Conservation (phyloP, 1,140 invertebrate species). For the Dendroctonus ponderosae region DNA sequence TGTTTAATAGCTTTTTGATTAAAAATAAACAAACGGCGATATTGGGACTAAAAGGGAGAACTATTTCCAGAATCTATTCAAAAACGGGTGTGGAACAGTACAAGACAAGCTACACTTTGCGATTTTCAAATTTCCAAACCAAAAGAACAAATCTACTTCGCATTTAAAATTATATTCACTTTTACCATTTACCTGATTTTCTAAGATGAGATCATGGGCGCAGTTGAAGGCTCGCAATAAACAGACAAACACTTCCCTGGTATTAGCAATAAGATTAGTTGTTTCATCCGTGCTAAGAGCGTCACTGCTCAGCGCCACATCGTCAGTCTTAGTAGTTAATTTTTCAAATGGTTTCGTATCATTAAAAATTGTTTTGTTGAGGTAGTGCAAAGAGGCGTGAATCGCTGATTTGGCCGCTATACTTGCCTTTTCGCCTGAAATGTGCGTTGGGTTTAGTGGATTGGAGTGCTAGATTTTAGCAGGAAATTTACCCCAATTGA, state of each 20-base stretch:
- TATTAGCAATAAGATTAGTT: slow-evolving; percentile 43
- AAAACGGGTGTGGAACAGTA: too few species aligned
- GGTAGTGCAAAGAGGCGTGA: slow-evolving; percentile 81
- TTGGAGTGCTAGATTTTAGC: neutral
- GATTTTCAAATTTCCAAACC: too few species aligned
- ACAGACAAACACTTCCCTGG: slow-evolving; percentile 66
- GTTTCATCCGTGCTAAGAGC: slow-evolving; percentile 22
- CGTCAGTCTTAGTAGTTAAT: slow-evolving; percentile 41
- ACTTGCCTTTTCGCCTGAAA: slow-evolving; percentile 72
- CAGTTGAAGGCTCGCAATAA: slow-evolving; percentile 82
- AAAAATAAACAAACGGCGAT: too few species aligned
- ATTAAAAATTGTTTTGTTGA: slow-evolving; percentile 74
- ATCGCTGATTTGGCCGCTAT: slow-evolving; percentile 86
- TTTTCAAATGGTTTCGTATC: slow-evolving; percentile 48
- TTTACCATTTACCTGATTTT: slow-evolving; percentile 61
- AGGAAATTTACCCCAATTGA: slow-evolving; percentile 79
- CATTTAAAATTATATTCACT: too few species aligned
- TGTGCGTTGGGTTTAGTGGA: neutral
- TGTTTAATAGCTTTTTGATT: too few species aligned
- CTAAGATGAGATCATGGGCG: slow-evolving; percentile 83
- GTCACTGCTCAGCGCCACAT: slow-evolving; percentile 21
- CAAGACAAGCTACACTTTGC: too few species aligned
- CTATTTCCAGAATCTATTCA: too few species aligned
- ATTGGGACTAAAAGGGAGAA: too few species aligned
- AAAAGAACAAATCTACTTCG: neutral